A percentile compares a stretch with the other conserved stretches of the same genome.
Evolutionary conservation across 53 echinoderm and acorn worm species (phyloP).

Genomic region (Holothuria leucospilota): DNA sequence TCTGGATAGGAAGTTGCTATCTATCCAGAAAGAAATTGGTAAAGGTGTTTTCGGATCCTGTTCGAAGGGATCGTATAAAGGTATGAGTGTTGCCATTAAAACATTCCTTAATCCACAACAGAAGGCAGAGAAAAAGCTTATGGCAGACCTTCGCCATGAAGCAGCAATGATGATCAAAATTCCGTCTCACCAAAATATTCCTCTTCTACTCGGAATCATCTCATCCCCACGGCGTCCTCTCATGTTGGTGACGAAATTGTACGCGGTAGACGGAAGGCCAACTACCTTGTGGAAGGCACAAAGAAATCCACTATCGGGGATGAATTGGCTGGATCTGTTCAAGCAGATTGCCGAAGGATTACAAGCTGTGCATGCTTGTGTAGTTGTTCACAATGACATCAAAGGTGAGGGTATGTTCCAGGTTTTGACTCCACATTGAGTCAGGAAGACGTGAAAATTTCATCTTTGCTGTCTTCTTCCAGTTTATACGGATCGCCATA

Average conservation of each 20-base stretch:
- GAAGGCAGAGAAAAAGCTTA: constrained; percentile 20
- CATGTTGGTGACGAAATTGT: constrained; percentile 17
- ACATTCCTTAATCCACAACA: constrained; percentile 23
- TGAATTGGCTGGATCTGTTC: constrained; percentile 18
- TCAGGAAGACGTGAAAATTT: no score
- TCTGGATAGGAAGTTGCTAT: constrained; percentile 20
- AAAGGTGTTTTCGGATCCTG: no score
- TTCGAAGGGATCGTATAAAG: no score
- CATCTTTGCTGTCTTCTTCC: no score
- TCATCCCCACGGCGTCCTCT: constrained; percentile 20
- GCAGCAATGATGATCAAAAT: constrained; percentile 16
- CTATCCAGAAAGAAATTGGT: constrained; percentile 6
- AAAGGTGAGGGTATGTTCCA: not conserved
- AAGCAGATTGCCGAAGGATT: not conserved
- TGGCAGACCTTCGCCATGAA: constrained; percentile 16
- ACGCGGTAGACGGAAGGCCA: constrained; percentile 5
- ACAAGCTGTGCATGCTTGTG: constrained; percentile 21
- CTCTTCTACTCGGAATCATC: constrained; percentile 17
- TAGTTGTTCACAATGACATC: constrained; percentile 3
- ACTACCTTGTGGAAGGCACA: not conserved
- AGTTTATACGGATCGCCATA: no score
- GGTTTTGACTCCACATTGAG: no score
- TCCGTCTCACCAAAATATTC: constrained; percentile 17
- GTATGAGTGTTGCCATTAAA: no score
- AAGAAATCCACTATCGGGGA: constrained; percentile 20